Percentiles rank a stretch among this genome's conserved stretches.
Conservation (phyloP, 2,888 invertebrate genomes). For the Sipha maydis region DNA sequence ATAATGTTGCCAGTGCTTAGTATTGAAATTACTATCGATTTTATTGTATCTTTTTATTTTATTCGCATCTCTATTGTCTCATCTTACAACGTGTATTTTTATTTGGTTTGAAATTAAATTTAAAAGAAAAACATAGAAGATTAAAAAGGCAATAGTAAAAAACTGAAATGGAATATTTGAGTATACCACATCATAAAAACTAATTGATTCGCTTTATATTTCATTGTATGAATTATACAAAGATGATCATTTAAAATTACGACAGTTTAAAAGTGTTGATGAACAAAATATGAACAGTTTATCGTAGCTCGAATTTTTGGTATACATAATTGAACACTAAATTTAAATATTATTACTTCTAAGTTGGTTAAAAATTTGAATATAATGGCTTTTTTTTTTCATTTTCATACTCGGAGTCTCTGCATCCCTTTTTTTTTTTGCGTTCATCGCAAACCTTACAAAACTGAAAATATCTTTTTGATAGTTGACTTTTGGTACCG, state of each 20-base stretch:
- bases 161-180: background rate
- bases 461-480: background rate
- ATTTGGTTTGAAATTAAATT: background rate
- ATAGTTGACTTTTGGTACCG: background rate
- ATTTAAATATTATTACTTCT: background rate
- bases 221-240: background rate
- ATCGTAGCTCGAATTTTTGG: background rate
- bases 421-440: background rate
- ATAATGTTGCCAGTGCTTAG: background rate
- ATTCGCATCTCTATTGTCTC: background rate
- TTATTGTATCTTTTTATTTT: constrained; percentile 6
- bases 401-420: background rate
- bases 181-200: background rate
- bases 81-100: background rate
- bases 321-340: background rate
- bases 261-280: background rate
- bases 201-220: background rate
- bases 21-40: background rate
- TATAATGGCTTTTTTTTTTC: background rate
- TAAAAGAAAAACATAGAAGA: background rate
- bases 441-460: background rate
- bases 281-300: constrained; percentile 13
- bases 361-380: background rate
- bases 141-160: background rate
- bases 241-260: background rate